Percentiles rank a stretch among this genome's conserved stretches.
Conservation (phyloP, 2,797 vertebrate species). For the Lagorchestes hirsutus region DNA sequence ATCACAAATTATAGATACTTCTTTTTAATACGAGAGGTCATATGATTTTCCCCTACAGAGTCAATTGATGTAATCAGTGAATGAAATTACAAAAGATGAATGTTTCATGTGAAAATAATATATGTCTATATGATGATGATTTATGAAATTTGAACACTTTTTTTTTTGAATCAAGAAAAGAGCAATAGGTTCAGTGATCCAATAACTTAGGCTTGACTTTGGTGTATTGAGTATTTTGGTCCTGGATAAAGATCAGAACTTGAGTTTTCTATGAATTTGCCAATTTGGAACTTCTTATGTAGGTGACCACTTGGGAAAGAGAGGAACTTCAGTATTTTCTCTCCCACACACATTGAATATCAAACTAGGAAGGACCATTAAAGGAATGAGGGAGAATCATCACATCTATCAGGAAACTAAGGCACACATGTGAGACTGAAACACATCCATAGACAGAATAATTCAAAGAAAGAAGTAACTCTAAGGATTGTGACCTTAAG, state of each 20-base stretch:
- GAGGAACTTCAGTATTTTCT: background rate
- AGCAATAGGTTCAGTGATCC: background rate
- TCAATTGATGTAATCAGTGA: background rate
- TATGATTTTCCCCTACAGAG: background rate
- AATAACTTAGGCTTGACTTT: background rate
- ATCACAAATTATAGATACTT: background rate
- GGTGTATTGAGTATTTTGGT: background rate
- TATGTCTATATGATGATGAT: background rate
- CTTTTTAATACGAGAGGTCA: background rate
- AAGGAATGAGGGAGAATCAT: background rate
- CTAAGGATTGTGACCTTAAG: too few relatives aligned
- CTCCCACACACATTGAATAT: background rate
- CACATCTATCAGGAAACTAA: too few relatives aligned
- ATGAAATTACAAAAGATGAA: background rate
- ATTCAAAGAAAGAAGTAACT: too few relatives aligned
- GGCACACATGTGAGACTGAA: too few relatives aligned
- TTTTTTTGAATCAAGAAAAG: background rate
- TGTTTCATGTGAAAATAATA: background rate
- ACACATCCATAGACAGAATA: too few relatives aligned
- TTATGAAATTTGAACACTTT: background rate
- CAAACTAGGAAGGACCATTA: background rate
- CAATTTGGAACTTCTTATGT: background rate
- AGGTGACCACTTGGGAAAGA: background rate
- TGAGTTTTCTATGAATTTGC: background rate
- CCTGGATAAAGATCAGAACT: background rate